Evolutionary conservation across 2,113 vertebrate species (phyloP).

Genomic region (Saccopteryx leptura): DNA sequence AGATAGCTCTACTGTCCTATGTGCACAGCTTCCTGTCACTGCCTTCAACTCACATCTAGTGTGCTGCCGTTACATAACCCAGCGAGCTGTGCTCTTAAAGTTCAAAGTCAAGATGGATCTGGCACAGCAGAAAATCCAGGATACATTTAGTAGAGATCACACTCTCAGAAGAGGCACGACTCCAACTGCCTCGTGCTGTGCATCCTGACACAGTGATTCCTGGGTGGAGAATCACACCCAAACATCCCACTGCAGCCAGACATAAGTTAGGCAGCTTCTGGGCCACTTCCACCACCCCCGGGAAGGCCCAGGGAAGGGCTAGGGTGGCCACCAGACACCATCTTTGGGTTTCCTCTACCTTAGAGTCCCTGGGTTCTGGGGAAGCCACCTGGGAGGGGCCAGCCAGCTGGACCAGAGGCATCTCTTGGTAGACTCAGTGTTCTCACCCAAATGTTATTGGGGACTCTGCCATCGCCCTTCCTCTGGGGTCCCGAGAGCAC

Average conservation of each 20-base stretch:
- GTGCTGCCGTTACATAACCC: background rate
- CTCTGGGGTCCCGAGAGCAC: background rate
- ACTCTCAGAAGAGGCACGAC: background rate
- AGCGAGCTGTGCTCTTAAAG: slow-evolving; percentile 63
- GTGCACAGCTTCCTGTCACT: background rate
- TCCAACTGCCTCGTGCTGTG: background rate
- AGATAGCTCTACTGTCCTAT: background rate
- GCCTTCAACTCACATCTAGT: background rate
- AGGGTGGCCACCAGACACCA: background rate
- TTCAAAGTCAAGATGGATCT: slow-evolving; percentile 66
- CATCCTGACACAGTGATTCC: background rate
- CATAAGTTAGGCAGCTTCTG: fast-evolving
- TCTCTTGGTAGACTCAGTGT: no score
- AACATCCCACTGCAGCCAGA: background rate
- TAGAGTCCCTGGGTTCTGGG: background rate
- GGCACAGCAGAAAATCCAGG: slow-evolving; percentile 51
- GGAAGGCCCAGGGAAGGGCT: background rate
- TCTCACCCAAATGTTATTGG: background rate
- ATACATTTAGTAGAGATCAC: slow-evolving; percentile 58
- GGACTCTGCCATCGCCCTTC: background rate
- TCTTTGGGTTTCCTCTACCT: background rate
- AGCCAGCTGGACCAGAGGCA: background rate
- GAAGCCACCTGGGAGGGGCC: background rate
- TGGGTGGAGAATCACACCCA: background rate
- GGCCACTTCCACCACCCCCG: fast-evolving